Evolutionary conservation across 2,113 vertebrate species (phyloP).

Genomic region (Meriones unguiculatus): DNA sequence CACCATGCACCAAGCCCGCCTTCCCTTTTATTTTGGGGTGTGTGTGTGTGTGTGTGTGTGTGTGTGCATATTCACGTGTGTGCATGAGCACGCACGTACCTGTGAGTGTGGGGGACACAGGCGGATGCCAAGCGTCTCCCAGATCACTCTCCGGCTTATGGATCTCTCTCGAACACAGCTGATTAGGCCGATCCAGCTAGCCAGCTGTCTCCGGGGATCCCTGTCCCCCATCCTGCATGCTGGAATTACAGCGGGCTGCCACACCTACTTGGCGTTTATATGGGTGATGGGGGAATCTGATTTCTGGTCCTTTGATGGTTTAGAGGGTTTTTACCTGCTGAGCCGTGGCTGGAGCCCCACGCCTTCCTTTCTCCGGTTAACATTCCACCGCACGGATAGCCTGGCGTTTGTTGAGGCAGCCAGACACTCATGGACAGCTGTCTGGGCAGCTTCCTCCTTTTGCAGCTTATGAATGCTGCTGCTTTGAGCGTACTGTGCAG

Average conservation of each 20-base stretch:
- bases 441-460: neutral
- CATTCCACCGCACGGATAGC: fast-evolving
- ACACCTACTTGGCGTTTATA: neutral
- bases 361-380: neutral
- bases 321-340: neutral
- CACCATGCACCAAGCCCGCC: neutral
- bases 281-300: neutral
- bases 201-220: neutral
- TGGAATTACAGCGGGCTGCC: neutral
- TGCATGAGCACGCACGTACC: neutral
- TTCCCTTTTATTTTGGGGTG: neutral
- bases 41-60: neutral
- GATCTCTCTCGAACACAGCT: neutral
- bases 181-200: neutral
- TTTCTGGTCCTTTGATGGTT: neutral
- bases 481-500: neutral
- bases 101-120: neutral
- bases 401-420: neutral
- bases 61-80: neutral
- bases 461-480: neutral
- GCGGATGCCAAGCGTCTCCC: neutral
- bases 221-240: neutral
- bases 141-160: neutral
- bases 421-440: neutral
- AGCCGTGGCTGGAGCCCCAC: neutral